Evolutionary conservation across 2,888 invertebrate species (phyloP), one percentile per base, ranked within the genome.

Genomic region (Diplazon laetatorius): DNA sequence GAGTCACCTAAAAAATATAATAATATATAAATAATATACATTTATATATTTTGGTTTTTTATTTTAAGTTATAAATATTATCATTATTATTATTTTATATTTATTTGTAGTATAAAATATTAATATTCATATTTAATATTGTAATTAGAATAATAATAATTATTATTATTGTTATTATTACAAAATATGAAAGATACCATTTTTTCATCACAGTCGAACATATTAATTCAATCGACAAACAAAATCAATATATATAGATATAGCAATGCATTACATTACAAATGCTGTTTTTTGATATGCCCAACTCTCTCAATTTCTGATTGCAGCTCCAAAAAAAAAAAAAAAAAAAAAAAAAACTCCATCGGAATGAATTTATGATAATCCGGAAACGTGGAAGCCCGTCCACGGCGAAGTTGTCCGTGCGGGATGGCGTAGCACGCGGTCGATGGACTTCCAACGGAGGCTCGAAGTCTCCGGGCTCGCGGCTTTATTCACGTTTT

Each of bases 321-420:
- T 30, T 30, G 4, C 4, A 6, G 30, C 6, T 30, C 6, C 6
- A 30, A 2, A 6, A 30, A 30, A 18, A 57, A 16, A 16, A 57
- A 57, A 59, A 37, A 12, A 37, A n/a, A 18, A 12, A 2, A 22
- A 2, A 30, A 30, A 30, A 30, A n/a, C n/a, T n/a, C 12, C n/a
- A n/a, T n/a, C n/a, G n/a, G n/a, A n/a, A 5, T 50, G n/a, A 12
- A 25, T 60, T 10, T 22, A 60, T 22, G 60, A 22, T 42, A 44
- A 60, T 60, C 42, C 42, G 18, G 20, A 42, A 60, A 42, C 42
- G 22, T 60, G 35, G 39, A 42, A 60, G 22, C 22, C 8, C 42
- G 16, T 55, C 25, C 30, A 42, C 12, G 10, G 18, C 14, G 37
- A 12, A 2, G 57, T n/a, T 42, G n/a, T n/a, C n/a, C n/a, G n/a